Evolutionary conservation across 1,140 invertebrate genomes (phyloP), one percentile per base, ranked within the genome.

Genomic region (Drosophila paulistorum): DNA sequence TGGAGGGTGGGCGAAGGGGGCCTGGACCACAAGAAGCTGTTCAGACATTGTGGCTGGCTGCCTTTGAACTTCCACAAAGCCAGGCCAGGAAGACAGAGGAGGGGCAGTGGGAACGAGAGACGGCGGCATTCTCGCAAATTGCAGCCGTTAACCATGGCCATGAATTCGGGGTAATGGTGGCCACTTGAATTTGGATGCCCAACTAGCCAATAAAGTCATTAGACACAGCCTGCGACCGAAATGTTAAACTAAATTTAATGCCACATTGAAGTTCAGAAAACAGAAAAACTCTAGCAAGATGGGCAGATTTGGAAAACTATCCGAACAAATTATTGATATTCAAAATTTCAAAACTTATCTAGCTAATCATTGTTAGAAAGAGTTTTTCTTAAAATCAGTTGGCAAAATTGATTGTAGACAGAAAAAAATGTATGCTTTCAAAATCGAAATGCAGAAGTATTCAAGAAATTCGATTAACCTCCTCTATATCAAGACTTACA

Each of bases 21-120:
- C 10, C 5, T 9, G 7, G 20, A n/a, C 33, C n/a, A 30, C 14
- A 26, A 37, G 57, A 41, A 41, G 10, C 39, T 55, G 45, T 41
- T 75, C 65, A 65, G 62, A 57, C 60, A 42, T 57, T 67, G 63
- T 60, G 60, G 37, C 17, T 51, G 17, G 61, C 61, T 62, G 73
- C 72, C 65, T 75, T 75, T 75, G 72, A 75, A 75, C 73, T 75
- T 75, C 51, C 11, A 9, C 13, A 35, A 7, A 7, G 33, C 33
- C 33, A 35, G 10, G 17, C 3, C 37, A 64, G 39, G n/a, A 45
- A 6, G 10, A 42, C 2, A 5, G 42, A 9, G 7, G 3, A 30
- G 26, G 11, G 33, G 7, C 3, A 60, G 35, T 20, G 11, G 17
- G 7, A 6, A 30, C 30, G 30, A 30, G 5, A 26, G 26, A 4